phyloP scores from a whole-genome alignment of 2,888 invertebrate genomes.

The Ochropleura plecta region DNA sequence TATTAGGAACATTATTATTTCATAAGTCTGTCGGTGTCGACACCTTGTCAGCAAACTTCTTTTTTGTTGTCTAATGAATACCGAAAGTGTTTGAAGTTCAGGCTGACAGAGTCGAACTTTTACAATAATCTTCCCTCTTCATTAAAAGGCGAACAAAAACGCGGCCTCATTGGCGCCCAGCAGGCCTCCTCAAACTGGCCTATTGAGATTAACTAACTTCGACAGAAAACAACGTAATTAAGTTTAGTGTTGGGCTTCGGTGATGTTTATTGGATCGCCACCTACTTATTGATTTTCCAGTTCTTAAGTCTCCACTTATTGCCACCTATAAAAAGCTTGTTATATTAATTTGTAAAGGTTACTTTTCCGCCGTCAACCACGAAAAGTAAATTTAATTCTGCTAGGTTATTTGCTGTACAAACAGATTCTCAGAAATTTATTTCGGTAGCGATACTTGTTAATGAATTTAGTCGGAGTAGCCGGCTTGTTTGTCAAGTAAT shows the following conservation, averaged over 20 bases:
- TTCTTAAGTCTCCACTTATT: conserved; percentile 41
- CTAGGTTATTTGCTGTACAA: conserved; percentile 21
- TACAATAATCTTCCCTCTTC: conserved; percentile 74
- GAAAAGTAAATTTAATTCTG: conserved; percentile 23
- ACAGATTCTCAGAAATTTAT: conserved; percentile 45
- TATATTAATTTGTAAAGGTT: conserved; percentile 18
- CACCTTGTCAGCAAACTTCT: conserved; percentile 38
- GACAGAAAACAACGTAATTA: conserved; percentile 80
- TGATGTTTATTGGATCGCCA: conserved; percentile 75
- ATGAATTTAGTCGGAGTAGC: conserved; percentile 42
- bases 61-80: conserved; percentile 53
- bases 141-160: conserved; percentile 73
- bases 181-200: conserved; percentile 69
- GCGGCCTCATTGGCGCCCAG: conserved; percentile 68
- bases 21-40: neutral
- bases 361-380: conserved; percentile 2
- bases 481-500: conserved; percentile 50
- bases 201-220: conserved; percentile 80
- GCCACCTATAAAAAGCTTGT: conserved; percentile 22
- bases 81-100: conserved; percentile 42
- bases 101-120: conserved; percentile 74
- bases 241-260: conserved; percentile 73
- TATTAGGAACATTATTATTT: conserved; percentile 29
- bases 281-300: conserved; percentile 69
- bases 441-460: conserved; percentile 35